These are phyloP conservation scores for Tinea pellionella DNA, from an alignment of 2,888 invertebrate genomes.

Conservation along the genomic window DNA sequence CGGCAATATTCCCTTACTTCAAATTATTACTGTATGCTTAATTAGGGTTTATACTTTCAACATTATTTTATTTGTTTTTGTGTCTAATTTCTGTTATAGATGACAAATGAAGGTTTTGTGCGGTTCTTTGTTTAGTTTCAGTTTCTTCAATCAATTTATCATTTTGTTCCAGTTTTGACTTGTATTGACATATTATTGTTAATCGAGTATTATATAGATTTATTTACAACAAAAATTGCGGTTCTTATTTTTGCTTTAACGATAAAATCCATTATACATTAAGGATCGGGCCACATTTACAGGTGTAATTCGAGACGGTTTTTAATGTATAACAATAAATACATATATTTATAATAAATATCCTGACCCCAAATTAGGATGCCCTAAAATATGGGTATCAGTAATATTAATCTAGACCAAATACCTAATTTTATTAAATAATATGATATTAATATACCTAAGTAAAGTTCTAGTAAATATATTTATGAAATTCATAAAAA, in stretches of 20 bases:
- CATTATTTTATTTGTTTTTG: neutral
- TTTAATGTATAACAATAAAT: too few species aligned
- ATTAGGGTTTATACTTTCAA: slow-evolving; percentile 9
- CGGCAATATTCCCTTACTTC: slow-evolving; percentile 14
- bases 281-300: too few species aligned
- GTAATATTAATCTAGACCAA: too few species aligned
- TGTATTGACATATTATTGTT: neutral
- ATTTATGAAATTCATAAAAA: neutral
- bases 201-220: neutral
- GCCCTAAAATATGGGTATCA: too few species aligned
- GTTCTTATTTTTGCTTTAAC: neutral
- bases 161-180: neutral
- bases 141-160: neutral
- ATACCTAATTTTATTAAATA: too few species aligned
- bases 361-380: too few species aligned
- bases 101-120: neutral
- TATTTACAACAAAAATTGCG: neutral
- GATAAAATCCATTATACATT: neutral
- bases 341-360: too few species aligned
- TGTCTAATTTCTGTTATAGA: neutral
- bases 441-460: too few species aligned
- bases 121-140: neutral
- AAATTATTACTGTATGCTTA: slow-evolving; percentile 14
- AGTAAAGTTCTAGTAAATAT: too few species aligned
- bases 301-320: too few species aligned